Percentiles rank a stretch among this genome's conserved stretches.
Evolutionary conservation across 2,797 vertebrate species (phyloP).

Genomic region (Cheirogaleus major): DNA sequence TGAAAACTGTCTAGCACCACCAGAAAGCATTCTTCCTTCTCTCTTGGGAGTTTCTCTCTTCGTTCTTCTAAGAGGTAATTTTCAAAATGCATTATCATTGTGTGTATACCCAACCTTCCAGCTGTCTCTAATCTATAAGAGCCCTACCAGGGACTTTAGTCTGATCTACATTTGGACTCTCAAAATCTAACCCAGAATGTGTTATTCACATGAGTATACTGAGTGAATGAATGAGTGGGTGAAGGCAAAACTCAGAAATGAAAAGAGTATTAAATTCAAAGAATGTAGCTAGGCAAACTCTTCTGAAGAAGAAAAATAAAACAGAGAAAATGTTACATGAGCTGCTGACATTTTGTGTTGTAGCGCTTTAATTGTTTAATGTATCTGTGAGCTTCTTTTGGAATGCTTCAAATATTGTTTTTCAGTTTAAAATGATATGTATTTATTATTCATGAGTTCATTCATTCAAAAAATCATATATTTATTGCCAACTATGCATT

Average conservation of each 20-base stretch:
- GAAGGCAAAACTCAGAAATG: background rate
- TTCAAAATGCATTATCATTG: background rate
- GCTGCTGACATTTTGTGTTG: background rate
- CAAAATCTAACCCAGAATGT: background rate
- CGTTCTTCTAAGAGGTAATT: background rate
- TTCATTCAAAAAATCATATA: background rate
- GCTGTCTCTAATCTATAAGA: background rate
- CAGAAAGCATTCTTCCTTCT: background rate
- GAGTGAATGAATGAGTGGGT: background rate
- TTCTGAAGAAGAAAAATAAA: background rate
- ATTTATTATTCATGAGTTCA: constrained; percentile 25
- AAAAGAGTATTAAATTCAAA: background rate
- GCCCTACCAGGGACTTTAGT: background rate
- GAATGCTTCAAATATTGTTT: background rate
- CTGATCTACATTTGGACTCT: background rate
- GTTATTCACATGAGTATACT: background rate
- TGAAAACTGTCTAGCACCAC: background rate
- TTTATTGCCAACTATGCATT: background rate
- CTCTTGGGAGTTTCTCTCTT: background rate
- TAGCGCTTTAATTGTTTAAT: background rate
- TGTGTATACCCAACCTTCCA: background rate
- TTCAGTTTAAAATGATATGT: background rate
- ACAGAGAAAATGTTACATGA: background rate
- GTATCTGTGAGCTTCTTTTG: background rate
- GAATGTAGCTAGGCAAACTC: background rate